phyloP scores from a whole-genome alignment of 2,113 vertebrate species.

The Mionectes macconnelli region DNA sequence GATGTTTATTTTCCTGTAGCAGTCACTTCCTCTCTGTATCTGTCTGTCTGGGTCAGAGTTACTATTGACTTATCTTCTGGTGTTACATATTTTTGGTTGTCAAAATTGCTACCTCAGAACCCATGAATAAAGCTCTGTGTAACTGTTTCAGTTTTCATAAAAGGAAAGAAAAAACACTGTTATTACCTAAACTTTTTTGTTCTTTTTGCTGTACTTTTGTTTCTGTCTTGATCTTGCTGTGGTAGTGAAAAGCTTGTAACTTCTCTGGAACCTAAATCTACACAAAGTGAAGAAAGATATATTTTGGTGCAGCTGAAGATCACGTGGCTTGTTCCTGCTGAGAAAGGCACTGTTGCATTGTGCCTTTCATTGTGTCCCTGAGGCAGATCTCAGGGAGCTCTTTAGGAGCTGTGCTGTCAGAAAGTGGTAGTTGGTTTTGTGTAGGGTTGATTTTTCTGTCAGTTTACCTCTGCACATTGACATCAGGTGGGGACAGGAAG shows the following conservation, averaged over 20 bases:
- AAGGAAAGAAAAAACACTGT: neutral
- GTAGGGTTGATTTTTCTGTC: neutral
- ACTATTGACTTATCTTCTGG: neutral
- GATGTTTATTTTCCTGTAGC: neutral
- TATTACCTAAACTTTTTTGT: neutral
- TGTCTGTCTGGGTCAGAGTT: neutral
- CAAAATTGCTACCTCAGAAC: neutral
- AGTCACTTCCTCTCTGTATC: neutral
- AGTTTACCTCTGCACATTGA: neutral
- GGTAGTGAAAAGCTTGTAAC: neutral
- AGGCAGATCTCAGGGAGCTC: neutral
- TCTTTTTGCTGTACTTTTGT: neutral
- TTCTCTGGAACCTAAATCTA: neutral
- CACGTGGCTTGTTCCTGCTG: neutral
- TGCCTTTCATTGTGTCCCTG: neutral
- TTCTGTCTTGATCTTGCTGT: neutral
- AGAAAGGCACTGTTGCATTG: neutral
- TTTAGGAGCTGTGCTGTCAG: neutral
- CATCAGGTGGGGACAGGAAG: neutral
- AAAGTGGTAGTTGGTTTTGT: neutral
- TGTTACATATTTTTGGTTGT: neutral
- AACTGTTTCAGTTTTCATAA: neutral
- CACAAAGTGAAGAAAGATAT: neutral
- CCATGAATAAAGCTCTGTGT: neutral
- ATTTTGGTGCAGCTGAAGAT: neutral